phyloP scores from a whole-genome alignment of 1,140 invertebrate species.

The Mylabris phalerata region DNA sequence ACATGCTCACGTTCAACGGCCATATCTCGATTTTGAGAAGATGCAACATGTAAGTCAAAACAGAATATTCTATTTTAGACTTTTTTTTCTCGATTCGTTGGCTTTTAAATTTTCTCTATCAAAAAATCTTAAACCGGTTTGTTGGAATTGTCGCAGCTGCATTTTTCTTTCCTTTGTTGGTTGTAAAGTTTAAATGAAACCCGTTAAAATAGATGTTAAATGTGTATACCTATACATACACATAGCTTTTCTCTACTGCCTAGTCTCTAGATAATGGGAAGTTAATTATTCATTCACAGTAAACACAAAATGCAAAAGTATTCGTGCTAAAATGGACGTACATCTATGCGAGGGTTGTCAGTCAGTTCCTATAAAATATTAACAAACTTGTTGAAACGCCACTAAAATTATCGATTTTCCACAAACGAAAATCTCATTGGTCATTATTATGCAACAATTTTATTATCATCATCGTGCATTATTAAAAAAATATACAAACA shows the following conservation, averaged over 20 bases:
- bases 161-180: neutral
- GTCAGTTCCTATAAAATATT: too few relatives aligned
- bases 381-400: too few relatives aligned
- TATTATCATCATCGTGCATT: too few relatives aligned
- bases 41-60: conserved; percentile 75
- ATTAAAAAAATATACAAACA: too few relatives aligned
- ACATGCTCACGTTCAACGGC: conserved; percentile 63
- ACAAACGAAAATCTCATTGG: too few relatives aligned
- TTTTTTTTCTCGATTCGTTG: neutral
- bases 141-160: neutral
- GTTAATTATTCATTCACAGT: too few relatives aligned
- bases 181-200: neutral
- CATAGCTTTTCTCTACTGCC: neutral
- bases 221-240: neutral
- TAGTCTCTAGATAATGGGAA: too few relatives aligned
- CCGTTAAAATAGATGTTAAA: neutral
- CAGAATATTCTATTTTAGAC: neutral
- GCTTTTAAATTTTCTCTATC: neutral
- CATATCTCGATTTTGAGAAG: conserved; percentile 92
- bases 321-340: too few relatives aligned
- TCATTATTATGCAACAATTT: too few relatives aligned
- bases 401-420: too few relatives aligned
- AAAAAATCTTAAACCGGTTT: neutral
- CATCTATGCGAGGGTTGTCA: too few relatives aligned
- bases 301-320: too few relatives aligned